phyloP scores from a whole-genome alignment of 2,888 invertebrate genomes.

The Yponomeuta evonymella region DNA sequence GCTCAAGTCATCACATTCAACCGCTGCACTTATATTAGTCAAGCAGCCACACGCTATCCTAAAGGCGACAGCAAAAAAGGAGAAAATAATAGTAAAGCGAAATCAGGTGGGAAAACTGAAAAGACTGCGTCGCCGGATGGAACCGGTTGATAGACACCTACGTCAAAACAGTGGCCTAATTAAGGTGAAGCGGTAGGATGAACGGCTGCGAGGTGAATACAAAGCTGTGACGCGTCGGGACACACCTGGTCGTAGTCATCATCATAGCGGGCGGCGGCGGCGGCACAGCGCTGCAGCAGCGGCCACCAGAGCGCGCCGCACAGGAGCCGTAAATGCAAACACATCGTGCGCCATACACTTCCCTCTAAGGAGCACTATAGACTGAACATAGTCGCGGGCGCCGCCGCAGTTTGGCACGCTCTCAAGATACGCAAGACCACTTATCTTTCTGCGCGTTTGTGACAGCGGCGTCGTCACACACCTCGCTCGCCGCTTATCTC shows the following conservation, averaged over 20 bases:
- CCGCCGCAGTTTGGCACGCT: constrained; percentile 33
- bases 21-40: constrained; percentile 42
- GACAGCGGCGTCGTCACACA: constrained; percentile 38
- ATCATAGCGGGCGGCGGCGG: constrained; percentile 59
- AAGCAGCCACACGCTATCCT: constrained; percentile 51
- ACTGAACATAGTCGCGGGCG: constrained; percentile 69
- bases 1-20: constrained; percentile 48
- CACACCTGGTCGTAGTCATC: constrained; percentile 73
- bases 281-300: constrained; percentile 63
- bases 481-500: constrained; percentile 4
- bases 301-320: constrained; percentile 74
- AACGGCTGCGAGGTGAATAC: constrained; percentile 19
- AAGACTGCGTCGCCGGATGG: constrained; percentile 49
- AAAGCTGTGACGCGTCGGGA: constrained; percentile 43
- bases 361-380: constrained; percentile 68
- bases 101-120: constrained; percentile 51
- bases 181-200: constrained; percentile 53
- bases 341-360: constrained; percentile 74
- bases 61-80: constrained; percentile 33
- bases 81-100: constrained; percentile 37
- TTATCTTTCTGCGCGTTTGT: constrained; percentile 59
- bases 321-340: constrained; percentile 70
- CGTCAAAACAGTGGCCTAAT: constrained; percentile 47
- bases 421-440: constrained; percentile 33
- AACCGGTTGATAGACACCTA: constrained; percentile 32